Evolutionary conservation across 1,140 invertebrate genomes (phyloP).

Genomic region (Triops longicaudatus): DNA sequence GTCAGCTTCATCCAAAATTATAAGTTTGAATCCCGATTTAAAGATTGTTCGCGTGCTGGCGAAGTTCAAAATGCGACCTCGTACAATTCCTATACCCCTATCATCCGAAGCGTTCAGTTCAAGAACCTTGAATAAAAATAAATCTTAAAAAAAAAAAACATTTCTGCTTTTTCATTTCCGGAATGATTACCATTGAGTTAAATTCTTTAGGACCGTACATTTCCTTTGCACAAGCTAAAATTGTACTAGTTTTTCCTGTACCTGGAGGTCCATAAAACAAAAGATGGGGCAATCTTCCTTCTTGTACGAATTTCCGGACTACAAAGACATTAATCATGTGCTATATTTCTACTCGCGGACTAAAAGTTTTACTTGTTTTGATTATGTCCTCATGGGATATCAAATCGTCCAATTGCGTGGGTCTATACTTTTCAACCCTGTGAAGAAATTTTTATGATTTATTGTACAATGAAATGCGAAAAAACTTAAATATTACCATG

Average conservation of each 20-base stretch:
- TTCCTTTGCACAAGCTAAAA: constrained; percentile 89
- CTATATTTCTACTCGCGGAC: constrained; percentile 16
- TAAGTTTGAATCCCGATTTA: constrained; percentile 85
- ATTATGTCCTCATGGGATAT: constrained; percentile 97
- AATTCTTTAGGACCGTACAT: constrained; percentile 82
- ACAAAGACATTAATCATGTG: constrained; percentile 39
- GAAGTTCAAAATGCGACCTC: constrained; percentile 94
- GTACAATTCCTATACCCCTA: constrained; percentile 91
- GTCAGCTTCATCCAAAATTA: constrained; percentile 99
- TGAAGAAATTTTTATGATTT: constrained; percentile 37
- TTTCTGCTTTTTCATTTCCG: constrained; percentile 24
- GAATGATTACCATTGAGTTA: constrained; percentile 67
- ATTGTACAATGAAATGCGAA: too few relatives aligned
- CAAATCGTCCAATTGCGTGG: constrained; percentile 77
- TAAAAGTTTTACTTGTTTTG: constrained; percentile 69
- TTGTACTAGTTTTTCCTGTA: constrained; percentile 97
- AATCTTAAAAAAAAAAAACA: constrained; percentile 19
- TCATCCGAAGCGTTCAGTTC: constrained; percentile 99
- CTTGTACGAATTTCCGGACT: constrained; percentile 89
- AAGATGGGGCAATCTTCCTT: constrained; percentile 89
- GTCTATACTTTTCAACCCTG: constrained; percentile 98
- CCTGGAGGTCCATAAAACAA: constrained; percentile 98
- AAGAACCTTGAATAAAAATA: constrained; percentile 51
- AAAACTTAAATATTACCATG: constrained; percentile 19
- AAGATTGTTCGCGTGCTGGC: constrained; percentile 95